Percentiles rank a stretch among this genome's conserved stretches.
Evolutionary conservation across 2,113 vertebrate species (phyloP).

Genomic region (Strigops habroptila): DNA sequence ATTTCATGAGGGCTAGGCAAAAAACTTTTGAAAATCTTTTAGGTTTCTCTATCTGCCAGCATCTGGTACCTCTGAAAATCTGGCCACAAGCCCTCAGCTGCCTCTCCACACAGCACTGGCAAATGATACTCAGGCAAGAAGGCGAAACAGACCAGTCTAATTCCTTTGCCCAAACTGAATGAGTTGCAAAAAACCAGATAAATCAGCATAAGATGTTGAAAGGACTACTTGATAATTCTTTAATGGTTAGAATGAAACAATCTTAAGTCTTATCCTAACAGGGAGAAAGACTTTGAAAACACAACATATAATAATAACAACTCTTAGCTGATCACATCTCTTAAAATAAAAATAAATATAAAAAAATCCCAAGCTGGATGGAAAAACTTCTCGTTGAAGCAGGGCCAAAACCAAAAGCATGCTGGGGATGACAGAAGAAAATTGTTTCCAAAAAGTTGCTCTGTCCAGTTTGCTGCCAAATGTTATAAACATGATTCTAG

Average conservation of each 20-base stretch:
- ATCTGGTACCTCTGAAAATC: constrained; percentile 8
- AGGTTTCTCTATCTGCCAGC: not conserved
- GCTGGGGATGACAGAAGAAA: constrained; percentile 37
- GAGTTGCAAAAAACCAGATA: constrained; percentile 30
- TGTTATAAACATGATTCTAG: constrained; percentile 26
- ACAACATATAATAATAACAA: not conserved
- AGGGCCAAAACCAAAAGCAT: constrained; percentile 42
- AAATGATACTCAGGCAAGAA: not conserved
- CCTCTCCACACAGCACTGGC: not conserved
- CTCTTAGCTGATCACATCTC: not conserved
- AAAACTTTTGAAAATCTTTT: not conserved
- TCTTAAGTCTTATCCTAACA: not conserved
- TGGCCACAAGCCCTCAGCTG: not conserved
- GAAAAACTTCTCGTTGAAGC: constrained; percentile 46
- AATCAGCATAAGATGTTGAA: not conserved
- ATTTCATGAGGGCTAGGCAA: not conserved
- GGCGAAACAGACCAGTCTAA: not conserved
- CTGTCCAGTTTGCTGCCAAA: constrained; percentile 26
- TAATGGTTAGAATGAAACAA: not conserved
- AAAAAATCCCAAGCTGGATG: not conserved
- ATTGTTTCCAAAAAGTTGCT: constrained; percentile 13
- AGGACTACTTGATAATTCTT: not conserved
- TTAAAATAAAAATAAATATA: constrained; percentile 1
- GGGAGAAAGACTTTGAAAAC: constrained; percentile 13
- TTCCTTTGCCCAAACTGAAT: not conserved